Conservation (phyloP, 2,888 invertebrate genomes). For the Dasypogon diadema region DNA sequence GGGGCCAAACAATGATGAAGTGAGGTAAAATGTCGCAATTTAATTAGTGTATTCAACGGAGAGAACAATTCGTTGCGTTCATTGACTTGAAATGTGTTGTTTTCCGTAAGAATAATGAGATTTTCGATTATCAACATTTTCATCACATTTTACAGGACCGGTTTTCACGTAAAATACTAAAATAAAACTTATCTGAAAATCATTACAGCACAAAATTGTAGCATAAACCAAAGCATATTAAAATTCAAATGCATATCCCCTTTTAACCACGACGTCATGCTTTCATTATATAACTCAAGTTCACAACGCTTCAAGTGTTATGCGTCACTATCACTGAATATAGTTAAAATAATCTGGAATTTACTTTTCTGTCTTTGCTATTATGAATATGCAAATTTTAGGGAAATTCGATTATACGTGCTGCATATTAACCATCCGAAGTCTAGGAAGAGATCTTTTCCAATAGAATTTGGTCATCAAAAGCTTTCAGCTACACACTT, state of each 20-base stretch:
- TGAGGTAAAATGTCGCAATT: too few species aligned
- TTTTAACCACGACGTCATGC: neutral
- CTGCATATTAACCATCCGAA: conserved; percentile 45
- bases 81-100: neutral
- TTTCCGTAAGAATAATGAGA: neutral
- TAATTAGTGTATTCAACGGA: too few species aligned
- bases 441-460: conserved; percentile 34
- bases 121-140: neutral
- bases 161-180: neutral
- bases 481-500: conserved; percentile 44
- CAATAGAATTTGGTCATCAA: conserved; percentile 48
- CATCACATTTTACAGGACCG: neutral
- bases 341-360: conserved; percentile 41
- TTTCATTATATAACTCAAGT: conserved; percentile 22
- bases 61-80: too few species aligned
- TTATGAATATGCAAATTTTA: conserved; percentile 51
- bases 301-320: conserved; percentile 20
- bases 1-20: too few species aligned
- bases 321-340: conserved; percentile 3
- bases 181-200: neutral
- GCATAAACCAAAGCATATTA: conserved; percentile 5
- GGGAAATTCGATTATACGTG: conserved; percentile 48
- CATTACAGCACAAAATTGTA: neutral
- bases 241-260: conserved; percentile 44
- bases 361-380: conserved; percentile 22